Conservation (phyloP, 2,888 invertebrate species). For the Agriotes lineatus region DNA sequence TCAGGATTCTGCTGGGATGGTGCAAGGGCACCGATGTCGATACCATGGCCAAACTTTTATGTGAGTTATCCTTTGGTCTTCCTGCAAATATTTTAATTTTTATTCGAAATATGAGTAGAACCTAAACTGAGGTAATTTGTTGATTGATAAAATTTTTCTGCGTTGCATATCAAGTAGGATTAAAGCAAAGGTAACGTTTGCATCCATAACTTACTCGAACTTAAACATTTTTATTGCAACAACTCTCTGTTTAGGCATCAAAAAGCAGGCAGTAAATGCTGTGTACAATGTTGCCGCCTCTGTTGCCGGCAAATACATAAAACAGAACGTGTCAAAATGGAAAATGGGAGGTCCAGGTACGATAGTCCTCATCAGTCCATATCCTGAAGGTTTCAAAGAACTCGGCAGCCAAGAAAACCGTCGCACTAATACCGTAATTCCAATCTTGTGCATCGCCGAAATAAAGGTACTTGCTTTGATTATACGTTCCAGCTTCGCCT, state of each 20-base stretch:
- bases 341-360: slow-evolving; percentile 72
- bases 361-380: slow-evolving; percentile 76
- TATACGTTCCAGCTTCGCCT: neutral
- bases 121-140: no score
- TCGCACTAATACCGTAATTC: slow-evolving; percentile 60
- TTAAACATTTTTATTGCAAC: no score
- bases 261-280: slow-evolving; percentile 69
- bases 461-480: slow-evolving; percentile 66
- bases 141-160: slow-evolving; percentile 4
- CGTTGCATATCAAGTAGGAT: slow-evolving; percentile 11
- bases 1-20: slow-evolving; percentile 76
- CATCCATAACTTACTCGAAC: no score
- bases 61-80: no score
- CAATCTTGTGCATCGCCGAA: slow-evolving; percentile 77
- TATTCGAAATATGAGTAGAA: no score
- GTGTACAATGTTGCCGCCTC: slow-evolving; percentile 72
- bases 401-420: slow-evolving; percentile 67
- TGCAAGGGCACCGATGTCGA: slow-evolving; percentile 72
- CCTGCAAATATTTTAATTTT: no score
- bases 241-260: slow-evolving; percentile 69
- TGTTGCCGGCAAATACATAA: slow-evolving; percentile 66
- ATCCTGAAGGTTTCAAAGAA: slow-evolving; percentile 71
- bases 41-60: slow-evolving; percentile 69
- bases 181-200: slow-evolving; percentile 28
- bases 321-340: slow-evolving; percentile 67